A percentile compares a stretch with the other conserved stretches of the same genome.
phyloP scores from a whole-genome alignment of 2,113 vertebrate species.

The Vireo altiloquus region DNA sequence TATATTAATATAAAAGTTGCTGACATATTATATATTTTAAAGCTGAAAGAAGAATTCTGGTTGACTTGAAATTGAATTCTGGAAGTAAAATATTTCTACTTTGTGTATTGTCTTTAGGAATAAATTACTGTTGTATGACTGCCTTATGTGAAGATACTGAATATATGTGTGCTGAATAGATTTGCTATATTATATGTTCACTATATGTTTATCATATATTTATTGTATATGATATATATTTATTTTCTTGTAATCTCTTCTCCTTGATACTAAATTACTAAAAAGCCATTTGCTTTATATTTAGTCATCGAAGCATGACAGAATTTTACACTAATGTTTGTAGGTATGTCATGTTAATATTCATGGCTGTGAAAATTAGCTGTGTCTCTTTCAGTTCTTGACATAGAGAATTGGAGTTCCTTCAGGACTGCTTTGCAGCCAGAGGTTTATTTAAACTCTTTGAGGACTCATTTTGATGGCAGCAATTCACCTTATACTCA shows the following conservation, averaged over 20 bases:
- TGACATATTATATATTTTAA: background rate
- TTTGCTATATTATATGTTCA: background rate
- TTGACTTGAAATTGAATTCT: background rate
- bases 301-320: rapidly evolving
- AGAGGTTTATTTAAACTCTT: background rate
- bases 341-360: background rate
- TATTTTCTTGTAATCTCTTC: background rate
- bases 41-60: background rate
- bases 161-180: background rate
- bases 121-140: background rate
- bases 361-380: background rate
- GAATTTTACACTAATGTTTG: background rate
- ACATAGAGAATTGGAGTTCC: background rate
- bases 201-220: background rate
- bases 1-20: background rate
- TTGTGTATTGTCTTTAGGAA: background rate
- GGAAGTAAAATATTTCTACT: background rate
- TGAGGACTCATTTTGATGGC: background rate
- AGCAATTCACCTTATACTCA: background rate
- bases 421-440: background rate
- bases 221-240: background rate
- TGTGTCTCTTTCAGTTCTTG: background rate
- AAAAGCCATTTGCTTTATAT: background rate
- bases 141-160: background rate
- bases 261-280: background rate